These are phyloP conservation scores for Cinara cedri DNA, from an alignment of 2,888 invertebrate genomes.

Conservation along the genomic window DNA sequence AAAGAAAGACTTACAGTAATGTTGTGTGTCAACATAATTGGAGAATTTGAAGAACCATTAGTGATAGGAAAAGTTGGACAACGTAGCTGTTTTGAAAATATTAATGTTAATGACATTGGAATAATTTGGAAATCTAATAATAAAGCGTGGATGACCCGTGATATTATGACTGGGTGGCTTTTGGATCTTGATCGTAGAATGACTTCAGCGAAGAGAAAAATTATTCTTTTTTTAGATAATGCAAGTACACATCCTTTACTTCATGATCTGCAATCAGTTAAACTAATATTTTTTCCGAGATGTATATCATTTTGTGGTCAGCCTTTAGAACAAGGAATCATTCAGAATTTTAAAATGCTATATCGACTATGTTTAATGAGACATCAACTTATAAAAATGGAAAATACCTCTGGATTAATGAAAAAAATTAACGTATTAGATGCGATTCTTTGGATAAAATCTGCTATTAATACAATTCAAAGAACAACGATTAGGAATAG, in stretches of 20 bases:
- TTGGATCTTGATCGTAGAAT: constrained; percentile 39
- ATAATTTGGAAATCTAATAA: constrained; percentile 34
- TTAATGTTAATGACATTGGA: constrained; percentile 6
- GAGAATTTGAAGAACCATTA: constrained; percentile 51
- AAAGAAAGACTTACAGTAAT: constrained; percentile 42
- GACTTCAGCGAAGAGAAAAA: constrained; percentile 38
- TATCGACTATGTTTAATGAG: constrained; percentile 38
- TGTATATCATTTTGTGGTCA: constrained; percentile 19
- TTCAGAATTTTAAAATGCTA: constrained; percentile 45
- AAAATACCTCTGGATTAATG: background rate
- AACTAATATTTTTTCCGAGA: constrained; percentile 49
- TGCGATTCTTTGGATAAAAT: constrained; percentile 43
- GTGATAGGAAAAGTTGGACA: constrained; percentile 46
- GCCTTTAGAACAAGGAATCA: constrained; percentile 18
- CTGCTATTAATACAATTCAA: background rate
- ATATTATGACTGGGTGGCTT: constrained; percentile 52
- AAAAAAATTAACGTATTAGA: constrained; percentile 32
- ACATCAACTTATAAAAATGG: background rate
- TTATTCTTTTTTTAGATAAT: constrained; percentile 51
- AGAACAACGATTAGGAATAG: constrained; percentile 9
- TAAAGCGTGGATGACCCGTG: constrained; percentile 51
- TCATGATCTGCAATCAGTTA: constrained; percentile 35
- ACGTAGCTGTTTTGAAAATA: constrained; percentile 29
- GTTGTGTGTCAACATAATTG: constrained; percentile 38
- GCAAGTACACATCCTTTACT: constrained; percentile 32